Evolutionary conservation across 2,797 vertebrate species (phyloP), one percentile per base, ranked within the genome.

Genomic region (Brotula barbata): DNA sequence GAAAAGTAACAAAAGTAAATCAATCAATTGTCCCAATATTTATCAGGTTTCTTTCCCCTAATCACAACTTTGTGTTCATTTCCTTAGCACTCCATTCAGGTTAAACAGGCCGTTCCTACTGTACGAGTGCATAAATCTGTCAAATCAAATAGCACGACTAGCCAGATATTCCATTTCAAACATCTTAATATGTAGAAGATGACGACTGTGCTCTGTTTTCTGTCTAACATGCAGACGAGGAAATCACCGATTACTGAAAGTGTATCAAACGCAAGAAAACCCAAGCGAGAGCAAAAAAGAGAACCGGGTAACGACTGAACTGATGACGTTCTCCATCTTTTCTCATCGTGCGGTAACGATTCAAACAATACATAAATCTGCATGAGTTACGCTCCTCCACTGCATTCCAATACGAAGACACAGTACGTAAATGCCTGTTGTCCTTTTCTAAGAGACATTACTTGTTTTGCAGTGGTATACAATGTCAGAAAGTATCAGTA

Each of bases 151-250:
- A 36, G 8, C 8, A 3, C 41, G 50, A 78, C 39, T 37, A 69
- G 68, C 36, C 20, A 33, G 44, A 44, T 17, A 16, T 23, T 56
- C 21, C 6, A 14, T 66, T 42, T 53, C 20, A 39, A 28, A 37
- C 31, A 23, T 75, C 50, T 43, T 43, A 17, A 62, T 58, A 50
- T 31, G 54, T 47, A 9, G 37, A 57, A 55, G 68, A 70, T 70
- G 50, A 58, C 76, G 62, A 42, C 55, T 50, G 78, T 23, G 48
- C 75, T 81, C 87, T 89, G 85, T 84, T 75, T 63, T 84, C 77
- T 63, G 68, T 89, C 87, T 56, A 67, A 60, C 34, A 68, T 31
- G 10, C 63, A 46, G 49, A 64, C 17, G 50, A 75, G 44, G 37
- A 31, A 58, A 73, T 37, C 55, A 79, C 77, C 80, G 63, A 57